These are phyloP conservation scores for Paedocypris sp. DNA, from an alignment of 2,113 vertebrate genomes.

Conservation along the genomic window DNA sequence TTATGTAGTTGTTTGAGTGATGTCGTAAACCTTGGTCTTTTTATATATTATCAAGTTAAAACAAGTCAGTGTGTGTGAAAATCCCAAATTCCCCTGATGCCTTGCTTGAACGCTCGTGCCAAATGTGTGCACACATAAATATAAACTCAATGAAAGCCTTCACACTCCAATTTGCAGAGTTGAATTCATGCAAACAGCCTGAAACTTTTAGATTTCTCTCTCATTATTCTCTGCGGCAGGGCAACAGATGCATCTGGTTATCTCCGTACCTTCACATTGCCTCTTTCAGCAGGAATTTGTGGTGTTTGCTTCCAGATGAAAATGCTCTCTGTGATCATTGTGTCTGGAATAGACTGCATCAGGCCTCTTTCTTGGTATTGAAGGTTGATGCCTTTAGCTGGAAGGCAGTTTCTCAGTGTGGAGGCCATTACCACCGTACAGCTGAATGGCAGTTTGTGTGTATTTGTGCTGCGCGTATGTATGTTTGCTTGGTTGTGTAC, in stretches of 20 bases:
- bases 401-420: conserved; percentile 4
- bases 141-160: not conserved
- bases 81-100: too few relatives aligned
- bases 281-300: not conserved
- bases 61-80: too few relatives aligned
- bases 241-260: conserved; percentile 27
- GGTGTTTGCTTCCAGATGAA: conserved; percentile 22
- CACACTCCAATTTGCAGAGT: not conserved
- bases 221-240: not conserved
- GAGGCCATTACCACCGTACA: conserved; percentile 2
- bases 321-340: conserved; percentile 4
- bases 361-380: not conserved
- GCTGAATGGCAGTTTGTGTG: conserved; percentile 18
- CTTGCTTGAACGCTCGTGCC: not conserved
- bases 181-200: not conserved
- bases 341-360: conserved; percentile 7
- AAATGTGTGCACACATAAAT: not conserved
- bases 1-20: too few relatives aligned
- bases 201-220: not conserved
- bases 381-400: conserved; percentile 3
- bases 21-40: too few relatives aligned
- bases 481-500: not conserved
- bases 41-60: too few relatives aligned
- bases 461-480: not conserved
- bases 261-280: not conserved